These are phyloP conservation scores for Pseudanteris insignis DNA, from an alignment of 2,888 invertebrate genomes.

Conservation along the genomic window DNA sequence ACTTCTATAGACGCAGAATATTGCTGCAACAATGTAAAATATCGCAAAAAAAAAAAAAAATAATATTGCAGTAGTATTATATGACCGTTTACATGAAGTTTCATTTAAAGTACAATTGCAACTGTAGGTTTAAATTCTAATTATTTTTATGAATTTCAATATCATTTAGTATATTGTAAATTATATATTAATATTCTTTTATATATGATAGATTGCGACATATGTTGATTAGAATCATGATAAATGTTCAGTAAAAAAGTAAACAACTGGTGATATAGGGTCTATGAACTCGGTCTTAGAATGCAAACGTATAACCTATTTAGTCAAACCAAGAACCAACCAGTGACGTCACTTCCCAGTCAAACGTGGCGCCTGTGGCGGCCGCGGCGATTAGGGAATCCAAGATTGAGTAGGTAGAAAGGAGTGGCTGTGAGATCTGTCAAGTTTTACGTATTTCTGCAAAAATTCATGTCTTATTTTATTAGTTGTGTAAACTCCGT, in stretches of 20 bases:
- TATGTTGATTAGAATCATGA: too few species aligned
- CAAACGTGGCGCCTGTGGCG: slow-evolving; percentile 65
- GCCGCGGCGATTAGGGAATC: slow-evolving; percentile 51
- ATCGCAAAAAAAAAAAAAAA: too few species aligned
- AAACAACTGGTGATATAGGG: background rate
- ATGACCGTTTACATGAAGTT: too few species aligned
- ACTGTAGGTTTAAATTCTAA: too few species aligned
- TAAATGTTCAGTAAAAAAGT: slow-evolving; percentile 1
- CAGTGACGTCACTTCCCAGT: slow-evolving; percentile 65
- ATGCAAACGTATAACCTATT: slow-evolving; percentile 20
- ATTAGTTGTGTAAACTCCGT: slow-evolving; percentile 31
- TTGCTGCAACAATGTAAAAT: too few species aligned
- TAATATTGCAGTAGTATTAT: too few species aligned
- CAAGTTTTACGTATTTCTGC: slow-evolving; percentile 55
- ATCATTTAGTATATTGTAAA: too few species aligned
- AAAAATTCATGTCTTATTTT: slow-evolving; percentile 50
- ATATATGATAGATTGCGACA: too few species aligned
- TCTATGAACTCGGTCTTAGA: slow-evolving; percentile 24
- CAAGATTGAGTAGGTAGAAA: slow-evolving; percentile 33
- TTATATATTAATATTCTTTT: too few species aligned
- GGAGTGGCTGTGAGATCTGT: slow-evolving; percentile 61
- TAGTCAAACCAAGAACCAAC: slow-evolving; percentile 13
- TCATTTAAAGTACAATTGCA: too few species aligned
- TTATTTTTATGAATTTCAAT: too few species aligned
- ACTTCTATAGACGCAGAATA: too few species aligned